Evolutionary conservation across 2,113 vertebrate genomes (phyloP), one percentile per base, ranked within the genome.

Genomic region (Myrmecophaga tridactyla): DNA sequence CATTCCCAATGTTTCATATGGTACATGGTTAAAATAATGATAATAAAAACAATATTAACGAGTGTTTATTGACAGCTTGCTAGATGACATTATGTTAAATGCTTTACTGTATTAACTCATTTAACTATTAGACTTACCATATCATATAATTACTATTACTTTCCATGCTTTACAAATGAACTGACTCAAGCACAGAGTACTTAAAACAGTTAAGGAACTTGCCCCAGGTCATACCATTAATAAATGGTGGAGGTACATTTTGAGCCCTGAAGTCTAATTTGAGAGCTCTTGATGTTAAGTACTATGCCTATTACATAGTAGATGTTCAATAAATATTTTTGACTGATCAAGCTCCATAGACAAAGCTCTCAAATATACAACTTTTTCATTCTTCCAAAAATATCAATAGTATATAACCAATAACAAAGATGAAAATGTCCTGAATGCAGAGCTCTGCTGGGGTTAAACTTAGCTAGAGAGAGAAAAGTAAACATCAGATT

Each of bases 401-500:
- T 48, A 51, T 25, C 20, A 89, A 89, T 4, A 0, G 69, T 69
- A 92, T 89, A 62, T 91, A 88, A 86, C 7, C 62, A 92, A 67
- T 89, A 77, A 90, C 80, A 62, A 93, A 90, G 89, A 78, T 60
- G n/a, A 73, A 87, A 51, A 41, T 63, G 5, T 51, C 36, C 10
- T 87, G 12, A 76, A 89, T 83, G 84, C 14, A 93, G 67, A 91
- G 13, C 21, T 89, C 43, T 89, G 41, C 23, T 88, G 36, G 62
- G 2, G 84, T 75, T 89, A 92, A 94, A 93, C 10, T 80, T 34
- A 78, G 18, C 15, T n/a, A 14, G 89, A 89, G 92, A 94, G 93
- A 95, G 94, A 97, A 97, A 91, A 94, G 56, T 85, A 97, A 67
- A 0, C 51, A 69, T 92, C 21, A 10, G 65, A 3, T 80, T 4